These are phyloP conservation scores for Ochropleura plecta DNA, from an alignment of 2,888 invertebrate species.

Conservation along the genomic window DNA sequence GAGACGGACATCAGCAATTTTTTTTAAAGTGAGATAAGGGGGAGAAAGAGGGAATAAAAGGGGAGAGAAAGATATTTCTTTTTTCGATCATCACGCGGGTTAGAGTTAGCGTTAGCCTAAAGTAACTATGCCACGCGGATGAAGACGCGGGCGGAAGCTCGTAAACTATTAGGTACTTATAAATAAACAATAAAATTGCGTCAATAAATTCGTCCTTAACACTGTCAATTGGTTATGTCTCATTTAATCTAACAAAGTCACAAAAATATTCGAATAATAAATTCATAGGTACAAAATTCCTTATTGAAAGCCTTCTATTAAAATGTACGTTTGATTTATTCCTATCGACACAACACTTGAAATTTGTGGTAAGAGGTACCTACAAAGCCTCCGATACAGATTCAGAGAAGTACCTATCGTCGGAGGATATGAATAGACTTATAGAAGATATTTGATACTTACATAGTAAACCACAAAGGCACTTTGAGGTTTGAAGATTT, in stretches of 20 bases:
- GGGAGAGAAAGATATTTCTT: too few relatives aligned
- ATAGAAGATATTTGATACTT: constrained; percentile 23
- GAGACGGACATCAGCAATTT: too few relatives aligned
- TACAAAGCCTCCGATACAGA: constrained; percentile 10
- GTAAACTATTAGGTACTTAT: too few relatives aligned
- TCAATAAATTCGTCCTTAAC: too few relatives aligned
- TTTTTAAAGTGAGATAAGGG: too few relatives aligned
- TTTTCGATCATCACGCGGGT: too few relatives aligned
- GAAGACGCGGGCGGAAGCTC: too few relatives aligned
- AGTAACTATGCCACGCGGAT: too few relatives aligned
- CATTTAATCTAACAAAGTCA: background rate
- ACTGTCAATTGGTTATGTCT: too few relatives aligned
- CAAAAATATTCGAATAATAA: background rate
- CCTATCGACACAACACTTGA: background rate
- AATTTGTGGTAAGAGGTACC: background rate
- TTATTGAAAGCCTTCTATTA: background rate
- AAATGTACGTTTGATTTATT: background rate
- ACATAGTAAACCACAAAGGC: constrained; percentile 8
- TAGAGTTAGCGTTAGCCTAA: too few relatives aligned
- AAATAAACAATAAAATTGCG: too few relatives aligned
- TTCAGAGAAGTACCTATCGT: background rate
- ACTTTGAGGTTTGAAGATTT: constrained; percentile 15
- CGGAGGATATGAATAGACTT: constrained; percentile 27
- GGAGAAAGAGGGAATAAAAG: too few relatives aligned
- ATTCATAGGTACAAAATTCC: background rate